phyloP scores from a whole-genome alignment of 53 echinoderm and acorn worm species.

The Temnopleurus reevesii region DNA sequence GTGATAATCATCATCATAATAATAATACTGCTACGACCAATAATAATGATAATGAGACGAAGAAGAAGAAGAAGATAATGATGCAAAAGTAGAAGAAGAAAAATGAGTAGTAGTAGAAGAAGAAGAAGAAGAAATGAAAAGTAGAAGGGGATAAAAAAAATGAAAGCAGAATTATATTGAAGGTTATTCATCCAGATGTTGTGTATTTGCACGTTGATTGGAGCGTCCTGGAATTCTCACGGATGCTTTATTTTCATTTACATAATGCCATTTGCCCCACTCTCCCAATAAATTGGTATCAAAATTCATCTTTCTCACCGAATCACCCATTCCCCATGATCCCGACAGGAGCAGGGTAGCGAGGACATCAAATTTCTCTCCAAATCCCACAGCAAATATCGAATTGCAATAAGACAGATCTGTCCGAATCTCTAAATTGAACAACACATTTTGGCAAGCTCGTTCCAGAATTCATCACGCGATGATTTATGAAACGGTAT shows the following conservation, averaged over 20 bases:
- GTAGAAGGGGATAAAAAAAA: too few species aligned
- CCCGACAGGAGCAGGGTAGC: neutral
- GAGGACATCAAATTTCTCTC: neutral
- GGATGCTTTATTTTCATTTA: neutral
- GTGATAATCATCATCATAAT: too few species aligned
- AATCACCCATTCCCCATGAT: neutral
- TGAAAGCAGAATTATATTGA: too few species aligned
- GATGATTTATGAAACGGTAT: constrained; percentile 19
- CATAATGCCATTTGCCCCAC: neutral
- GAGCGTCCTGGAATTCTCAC: neutral
- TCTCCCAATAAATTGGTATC: neutral
- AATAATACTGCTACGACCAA: too few species aligned
- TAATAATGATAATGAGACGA: neutral
- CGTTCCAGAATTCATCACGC: constrained; percentile 30
- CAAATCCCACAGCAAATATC: neutral
- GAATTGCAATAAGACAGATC: constrained; percentile 27
- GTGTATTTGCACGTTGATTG: neutral
- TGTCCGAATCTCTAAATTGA: constrained; percentile 6
- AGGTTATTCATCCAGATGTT: too few species aligned
- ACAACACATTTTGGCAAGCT: constrained; percentile 13
- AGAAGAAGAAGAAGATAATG: neutral
- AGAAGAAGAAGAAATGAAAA: too few species aligned
- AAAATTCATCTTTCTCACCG: neutral
- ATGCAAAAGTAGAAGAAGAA: neutral
- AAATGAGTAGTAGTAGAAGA: neutral